phyloP scores from a whole-genome alignment of 1,140 invertebrate species.

The Tribolium castaneum region DNA sequence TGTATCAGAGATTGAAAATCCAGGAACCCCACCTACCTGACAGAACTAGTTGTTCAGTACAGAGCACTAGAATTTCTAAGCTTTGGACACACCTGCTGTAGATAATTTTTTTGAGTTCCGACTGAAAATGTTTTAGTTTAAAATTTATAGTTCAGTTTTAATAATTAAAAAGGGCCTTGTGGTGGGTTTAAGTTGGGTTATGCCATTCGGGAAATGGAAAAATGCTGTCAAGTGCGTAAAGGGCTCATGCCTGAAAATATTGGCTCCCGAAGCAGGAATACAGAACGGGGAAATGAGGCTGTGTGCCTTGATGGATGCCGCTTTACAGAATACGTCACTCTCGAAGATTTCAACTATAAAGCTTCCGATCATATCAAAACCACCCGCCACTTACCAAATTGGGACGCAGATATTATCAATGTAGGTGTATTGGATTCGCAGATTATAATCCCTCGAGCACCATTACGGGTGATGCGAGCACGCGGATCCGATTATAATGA shows the following conservation, averaged over 20 bases:
- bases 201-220: constrained; percentile 13
- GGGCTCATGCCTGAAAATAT: constrained; percentile 20
- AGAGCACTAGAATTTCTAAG: too few relatives aligned
- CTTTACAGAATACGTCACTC: constrained; percentile 36
- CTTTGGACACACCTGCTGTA: too few relatives aligned
- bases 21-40: too few relatives aligned
- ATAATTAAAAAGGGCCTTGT: not conserved
- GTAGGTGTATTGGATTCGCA: constrained; percentile 34
- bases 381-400: constrained; percentile 37
- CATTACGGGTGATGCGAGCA: not conserved
- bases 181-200: not conserved
- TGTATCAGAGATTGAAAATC: too few relatives aligned
- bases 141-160: not conserved
- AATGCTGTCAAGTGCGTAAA: constrained; percentile 35
- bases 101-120: too few relatives aligned
- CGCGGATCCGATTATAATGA: constrained; percentile 4
- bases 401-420: constrained; percentile 40
- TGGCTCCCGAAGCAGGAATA: constrained; percentile 23
- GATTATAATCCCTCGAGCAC: constrained; percentile 25
- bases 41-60: too few relatives aligned
- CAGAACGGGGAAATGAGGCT: constrained; percentile 33
- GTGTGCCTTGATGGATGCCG: constrained; percentile 36
- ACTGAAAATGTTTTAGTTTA: too few relatives aligned
- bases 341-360: constrained; percentile 39
- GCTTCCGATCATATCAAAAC: constrained; percentile 41